Evolutionary conservation across 2,888 invertebrate species (phyloP).

Genomic region (Monoplex corrugatus): DNA sequence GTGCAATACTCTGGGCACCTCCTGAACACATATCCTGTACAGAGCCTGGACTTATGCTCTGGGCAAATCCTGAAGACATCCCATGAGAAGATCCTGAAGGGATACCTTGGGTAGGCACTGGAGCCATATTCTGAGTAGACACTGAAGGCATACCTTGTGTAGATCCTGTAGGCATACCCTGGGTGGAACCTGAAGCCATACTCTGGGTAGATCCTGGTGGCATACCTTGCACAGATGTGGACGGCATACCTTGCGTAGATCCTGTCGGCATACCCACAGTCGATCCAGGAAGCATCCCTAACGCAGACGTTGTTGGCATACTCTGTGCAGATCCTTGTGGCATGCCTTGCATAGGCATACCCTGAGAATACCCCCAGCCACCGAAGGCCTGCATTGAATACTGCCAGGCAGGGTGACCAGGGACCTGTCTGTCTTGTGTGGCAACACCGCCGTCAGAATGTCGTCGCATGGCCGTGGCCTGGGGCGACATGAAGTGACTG

Average conservation of each 20-base stretch:
- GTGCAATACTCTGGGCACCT: neutral
- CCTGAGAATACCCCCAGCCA: neutral
- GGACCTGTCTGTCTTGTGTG: neutral
- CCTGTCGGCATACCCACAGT: neutral
- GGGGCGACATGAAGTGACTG: constrained; percentile 29
- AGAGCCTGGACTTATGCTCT: neutral
- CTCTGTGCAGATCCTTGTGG: neutral
- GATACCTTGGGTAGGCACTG: neutral
- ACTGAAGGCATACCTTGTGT: neutral
- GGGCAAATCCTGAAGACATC: neutral
- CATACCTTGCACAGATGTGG: too few relatives aligned
- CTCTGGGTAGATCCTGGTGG: neutral
- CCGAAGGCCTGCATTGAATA: neutral
- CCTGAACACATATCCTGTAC: neutral
- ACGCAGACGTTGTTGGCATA: neutral
- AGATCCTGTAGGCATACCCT: neutral
- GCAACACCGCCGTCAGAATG: constrained; percentile 44
- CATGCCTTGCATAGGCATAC: neutral
- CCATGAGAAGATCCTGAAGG: neutral
- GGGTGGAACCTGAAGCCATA: neutral
- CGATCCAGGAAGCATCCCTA: neutral
- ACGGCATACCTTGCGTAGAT: too few relatives aligned
- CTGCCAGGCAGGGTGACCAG: neutral
- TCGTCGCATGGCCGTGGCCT: constrained; percentile 5
- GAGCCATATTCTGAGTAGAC: neutral